Conservation (phyloP, 2,888 invertebrate genomes). For the Drosophila melanocephala region DNA sequence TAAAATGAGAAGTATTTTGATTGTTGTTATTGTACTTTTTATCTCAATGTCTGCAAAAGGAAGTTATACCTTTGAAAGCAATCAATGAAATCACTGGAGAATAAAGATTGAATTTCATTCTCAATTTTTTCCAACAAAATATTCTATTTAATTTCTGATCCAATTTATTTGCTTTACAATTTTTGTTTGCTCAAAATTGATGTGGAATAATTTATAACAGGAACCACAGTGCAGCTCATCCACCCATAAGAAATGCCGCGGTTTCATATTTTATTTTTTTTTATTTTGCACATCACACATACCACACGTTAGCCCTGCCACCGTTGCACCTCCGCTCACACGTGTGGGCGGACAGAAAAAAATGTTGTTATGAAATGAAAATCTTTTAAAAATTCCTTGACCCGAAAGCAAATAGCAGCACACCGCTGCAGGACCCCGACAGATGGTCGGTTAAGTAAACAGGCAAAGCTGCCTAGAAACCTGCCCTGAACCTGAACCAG, state of each 20-base stretch:
- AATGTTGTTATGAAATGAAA: constrained; percentile 71
- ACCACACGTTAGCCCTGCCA: constrained; percentile 53
- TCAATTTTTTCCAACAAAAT: not conserved
- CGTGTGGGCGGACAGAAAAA: constrained; percentile 42
- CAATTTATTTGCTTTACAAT: not conserved
- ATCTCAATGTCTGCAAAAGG: not conserved
- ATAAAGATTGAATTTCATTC: not conserved
- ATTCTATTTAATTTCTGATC: not conserved
- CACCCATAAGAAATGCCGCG: constrained; percentile 31
- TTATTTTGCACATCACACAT: constrained; percentile 55
- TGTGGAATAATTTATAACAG: not conserved
- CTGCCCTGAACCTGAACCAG: not conserved
- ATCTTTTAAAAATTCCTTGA: constrained; percentile 71
- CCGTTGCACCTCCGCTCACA: constrained; percentile 15
- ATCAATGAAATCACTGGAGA: not conserved
- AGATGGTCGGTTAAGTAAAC: constrained; percentile 57
- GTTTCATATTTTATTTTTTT: constrained; percentile 22
- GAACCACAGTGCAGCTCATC: constrained; percentile 27
- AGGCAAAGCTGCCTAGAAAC: constrained; percentile 18
- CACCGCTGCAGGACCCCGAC: constrained; percentile 21
- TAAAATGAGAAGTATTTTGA: too few relatives aligned
- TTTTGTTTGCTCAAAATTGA: not conserved
- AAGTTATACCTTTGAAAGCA: not conserved
- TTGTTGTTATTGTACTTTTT: not conserved
- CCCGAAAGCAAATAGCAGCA: constrained; percentile 69